Base-by-base conservation (phyloP, 2,888 invertebrate species). In the Clitarchus hookeri region DNA sequence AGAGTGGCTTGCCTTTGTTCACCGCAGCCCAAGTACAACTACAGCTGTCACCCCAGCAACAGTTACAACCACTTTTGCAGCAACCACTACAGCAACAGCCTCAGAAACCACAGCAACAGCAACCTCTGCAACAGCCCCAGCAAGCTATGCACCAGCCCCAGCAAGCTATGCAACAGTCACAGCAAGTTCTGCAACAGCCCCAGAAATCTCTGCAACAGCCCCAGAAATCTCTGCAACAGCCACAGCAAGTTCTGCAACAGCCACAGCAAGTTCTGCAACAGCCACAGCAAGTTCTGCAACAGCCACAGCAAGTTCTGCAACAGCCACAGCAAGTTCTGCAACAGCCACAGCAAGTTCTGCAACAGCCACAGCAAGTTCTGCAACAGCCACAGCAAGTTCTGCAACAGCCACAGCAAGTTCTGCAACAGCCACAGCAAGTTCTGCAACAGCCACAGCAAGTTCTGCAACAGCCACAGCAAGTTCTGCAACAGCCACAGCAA, bases 1-100 rank as follows among this genome's bases (percentile, higher is more conserved):
- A 89, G 12, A 91, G 91, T 44, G 84, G 86, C 13, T 44, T 87
- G 36, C 12, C 48, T 11, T 53, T 77, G 44, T 86, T 87, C 27
- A 48, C 83, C 9, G 26, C 87, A 1, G 12, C 79, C 25, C 44
- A 44, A 27, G 48, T 23, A 36, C 79, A 26, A 13, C 82, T 13
- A 27, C 36, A 48, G 53, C 86, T 77, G 84, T 83, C 80, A 16
- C 86, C 85, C 16, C 86, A 86, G 84, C 83, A 53, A 2, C 84
- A 78, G 26, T 87, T 85, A 65, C 86, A 84, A 13, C 65, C 54
- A 25, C 87, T 85, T 6, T 86, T 84, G 36, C 84, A 54, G n/a
- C 86, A 85, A 48, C 44, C 0, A n/a, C 65, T 2, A 65, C 65
- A 65, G n/a, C 65, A n/a, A n/a, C 65, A 12, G 16, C 23, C 19